phyloP scores from a whole-genome alignment of 1,140 invertebrate genomes.

The Drosophila albomicans region DNA sequence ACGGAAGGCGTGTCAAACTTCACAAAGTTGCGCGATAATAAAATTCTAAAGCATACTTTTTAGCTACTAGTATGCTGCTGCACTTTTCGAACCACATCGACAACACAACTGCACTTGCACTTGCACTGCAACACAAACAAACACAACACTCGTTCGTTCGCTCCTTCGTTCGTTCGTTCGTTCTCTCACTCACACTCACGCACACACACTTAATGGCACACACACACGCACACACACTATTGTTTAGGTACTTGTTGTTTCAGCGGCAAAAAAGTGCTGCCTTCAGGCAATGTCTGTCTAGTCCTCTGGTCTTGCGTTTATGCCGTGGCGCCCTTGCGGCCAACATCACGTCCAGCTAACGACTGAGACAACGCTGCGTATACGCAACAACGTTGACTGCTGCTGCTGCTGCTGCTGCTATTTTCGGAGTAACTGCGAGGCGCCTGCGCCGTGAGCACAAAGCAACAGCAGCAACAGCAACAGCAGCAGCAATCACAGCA shows the following conservation, averaged over 20 bases:
- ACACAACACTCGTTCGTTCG: constrained; percentile 15
- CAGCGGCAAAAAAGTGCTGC: constrained; percentile 66
- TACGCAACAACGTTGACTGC: constrained; percentile 61
- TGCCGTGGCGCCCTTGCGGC: constrained; percentile 78
- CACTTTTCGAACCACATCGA: constrained; percentile 71
- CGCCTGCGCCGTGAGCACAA: constrained; percentile 49
- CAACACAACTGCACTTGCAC: constrained; percentile 37
- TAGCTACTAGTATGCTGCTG: constrained; percentile 67
- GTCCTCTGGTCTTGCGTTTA: constrained; percentile 34
- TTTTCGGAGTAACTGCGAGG: constrained; percentile 69
- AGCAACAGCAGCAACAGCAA: neutral
- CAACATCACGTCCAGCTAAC: constrained; percentile 81
- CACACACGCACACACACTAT: constrained; percentile 24
- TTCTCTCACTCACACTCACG: constrained; percentile 13
- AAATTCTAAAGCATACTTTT: constrained; percentile 79
- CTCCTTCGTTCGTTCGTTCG: neutral
- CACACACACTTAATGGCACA: constrained; percentile 8
- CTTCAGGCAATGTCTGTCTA: constrained; percentile 47
- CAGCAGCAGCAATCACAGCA: neutral
- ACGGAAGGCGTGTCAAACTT: constrained; percentile 67
- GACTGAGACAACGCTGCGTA: constrained; percentile 75
- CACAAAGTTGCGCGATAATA: constrained; percentile 60
- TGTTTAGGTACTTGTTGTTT: constrained; percentile 75
- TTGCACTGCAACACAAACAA: constrained; percentile 18
- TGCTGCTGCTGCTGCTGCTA: constrained; percentile 48